Conservation (phyloP, 2,113 vertebrate species). For the Rhabdornis inornatus region DNA sequence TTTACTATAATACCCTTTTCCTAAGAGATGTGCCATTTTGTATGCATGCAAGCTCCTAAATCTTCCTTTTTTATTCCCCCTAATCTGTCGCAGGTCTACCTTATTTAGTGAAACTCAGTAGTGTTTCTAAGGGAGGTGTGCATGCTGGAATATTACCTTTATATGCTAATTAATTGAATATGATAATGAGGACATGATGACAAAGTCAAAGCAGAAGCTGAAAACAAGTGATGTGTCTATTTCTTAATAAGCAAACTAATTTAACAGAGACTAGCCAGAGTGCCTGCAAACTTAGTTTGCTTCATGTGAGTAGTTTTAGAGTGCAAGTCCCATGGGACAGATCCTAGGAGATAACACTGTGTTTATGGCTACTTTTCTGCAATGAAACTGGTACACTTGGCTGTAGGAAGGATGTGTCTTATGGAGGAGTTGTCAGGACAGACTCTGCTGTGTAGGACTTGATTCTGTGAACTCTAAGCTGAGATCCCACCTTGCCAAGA, state of each 20-base stretch:
- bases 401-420: not conserved
- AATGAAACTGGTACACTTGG: not conserved
- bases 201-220: slow-evolving; percentile 65
- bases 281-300: not conserved
- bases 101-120: slow-evolving; percentile 61
- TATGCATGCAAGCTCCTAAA: not conserved
- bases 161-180: slow-evolving; percentile 72
- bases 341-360: not conserved
- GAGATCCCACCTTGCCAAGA: not conserved
- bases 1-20: not conserved
- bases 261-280: not conserved
- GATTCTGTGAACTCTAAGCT: not conserved
- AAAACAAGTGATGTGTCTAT: slow-evolving; percentile 55
- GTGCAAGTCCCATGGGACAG: not conserved
- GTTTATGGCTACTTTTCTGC: not conserved
- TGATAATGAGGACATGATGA: slow-evolving; percentile 69
- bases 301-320: not conserved
- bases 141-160: slow-evolving; percentile 55
- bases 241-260: slow-evolving; percentile 21
- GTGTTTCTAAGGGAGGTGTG: slow-evolving; percentile 28
- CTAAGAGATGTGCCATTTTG: not conserved
- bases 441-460: not conserved
- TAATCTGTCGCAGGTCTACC: slow-evolving; percentile 10
- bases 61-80: not conserved
- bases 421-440: not conserved